Conservation (phyloP, 2,888 invertebrate genomes). For the Reticulitermes lucifugus region DNA sequence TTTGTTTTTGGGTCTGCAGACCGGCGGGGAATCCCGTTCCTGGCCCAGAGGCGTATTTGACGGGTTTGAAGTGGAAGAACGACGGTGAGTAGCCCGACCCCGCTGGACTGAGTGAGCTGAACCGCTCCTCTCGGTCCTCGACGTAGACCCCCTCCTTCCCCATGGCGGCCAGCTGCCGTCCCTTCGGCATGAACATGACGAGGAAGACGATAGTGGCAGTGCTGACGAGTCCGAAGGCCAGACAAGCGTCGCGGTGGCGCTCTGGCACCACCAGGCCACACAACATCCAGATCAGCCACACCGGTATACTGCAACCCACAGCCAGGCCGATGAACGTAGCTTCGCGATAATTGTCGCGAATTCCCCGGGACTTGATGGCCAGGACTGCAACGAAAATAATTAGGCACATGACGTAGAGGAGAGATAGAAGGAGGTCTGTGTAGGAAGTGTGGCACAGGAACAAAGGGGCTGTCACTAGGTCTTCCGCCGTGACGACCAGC, state of each 20-base stretch:
- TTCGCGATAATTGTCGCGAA: constrained; percentile 93
- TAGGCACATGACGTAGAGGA: constrained; percentile 86
- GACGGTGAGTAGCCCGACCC: constrained; percentile 91
- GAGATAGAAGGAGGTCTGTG: constrained; percentile 79
- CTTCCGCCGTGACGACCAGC: constrained; percentile 59
- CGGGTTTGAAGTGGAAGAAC: constrained; percentile 93
- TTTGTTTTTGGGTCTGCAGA: constrained; percentile 63
- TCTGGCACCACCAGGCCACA: constrained; percentile 84
- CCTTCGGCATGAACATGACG: constrained; percentile 95
- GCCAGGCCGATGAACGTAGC: constrained; percentile 92
- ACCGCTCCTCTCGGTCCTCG: constrained; percentile 84
- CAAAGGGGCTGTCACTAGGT: constrained; percentile 57
- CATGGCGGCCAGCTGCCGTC: constrained; percentile 90
- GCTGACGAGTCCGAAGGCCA: constrained; percentile 89
- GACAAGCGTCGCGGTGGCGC: constrained; percentile 85
- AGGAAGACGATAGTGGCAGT: constrained; percentile 89
- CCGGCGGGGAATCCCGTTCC: constrained; percentile 62
- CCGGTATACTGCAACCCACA: constrained; percentile 86
- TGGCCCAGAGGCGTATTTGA: constrained; percentile 72
- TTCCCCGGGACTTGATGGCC: constrained; percentile 87
- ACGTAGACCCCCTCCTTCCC: constrained; percentile 89
- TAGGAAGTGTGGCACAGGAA: constrained; percentile 75
- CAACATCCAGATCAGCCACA: constrained; percentile 88
- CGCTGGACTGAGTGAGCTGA: constrained; percentile 81
- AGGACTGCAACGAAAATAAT: constrained; percentile 87